Percentiles rank a stretch among this genome's conserved stretches.
phyloP scores from a whole-genome alignment of 2,797 vertebrate species.

The Pangasius larnaudii region DNA sequence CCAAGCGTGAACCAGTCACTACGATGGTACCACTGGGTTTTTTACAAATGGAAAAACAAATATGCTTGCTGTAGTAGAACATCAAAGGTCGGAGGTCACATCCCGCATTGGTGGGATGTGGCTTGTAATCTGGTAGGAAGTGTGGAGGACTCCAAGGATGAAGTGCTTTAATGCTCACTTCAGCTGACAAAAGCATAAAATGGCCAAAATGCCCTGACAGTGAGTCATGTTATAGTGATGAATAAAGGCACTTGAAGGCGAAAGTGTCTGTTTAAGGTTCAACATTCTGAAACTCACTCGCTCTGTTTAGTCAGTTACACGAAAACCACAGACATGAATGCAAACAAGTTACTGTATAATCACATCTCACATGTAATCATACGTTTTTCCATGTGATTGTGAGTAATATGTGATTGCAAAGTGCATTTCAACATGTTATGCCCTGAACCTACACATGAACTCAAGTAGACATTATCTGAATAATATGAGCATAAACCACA shows the following conservation, averaged over 20 bases:
- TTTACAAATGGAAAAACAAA: not conserved
- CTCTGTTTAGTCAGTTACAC: not conserved
- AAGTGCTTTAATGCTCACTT: constrained; percentile 42
- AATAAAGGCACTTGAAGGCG: not conserved
- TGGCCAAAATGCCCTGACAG: not conserved
- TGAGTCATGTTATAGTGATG: not conserved
- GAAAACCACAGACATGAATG: too few species aligned
- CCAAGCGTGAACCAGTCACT: not conserved
- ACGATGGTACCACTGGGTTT: not conserved
- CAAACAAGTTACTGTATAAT: too few species aligned
- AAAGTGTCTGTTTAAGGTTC: not conserved
- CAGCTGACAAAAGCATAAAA: not conserved
- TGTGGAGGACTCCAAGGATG: constrained; percentile 41
- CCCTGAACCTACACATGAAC: too few species aligned
- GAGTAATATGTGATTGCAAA: not conserved
- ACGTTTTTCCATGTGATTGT: not conserved
- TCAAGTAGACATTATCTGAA: too few species aligned
- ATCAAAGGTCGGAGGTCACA: constrained; percentile 22
- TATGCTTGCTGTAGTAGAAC: not conserved
- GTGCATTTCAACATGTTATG: not conserved
- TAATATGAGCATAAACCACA: too few species aligned
- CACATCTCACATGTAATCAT: too few species aligned
- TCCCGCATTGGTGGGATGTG: not conserved
- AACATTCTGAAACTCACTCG: not conserved
- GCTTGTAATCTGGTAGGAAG: constrained; percentile 39